Evolutionary conservation across 2,888 invertebrate genomes (phyloP), one percentile per base, ranked within the genome.

Genomic region (Apodemia hepburni): DNA sequence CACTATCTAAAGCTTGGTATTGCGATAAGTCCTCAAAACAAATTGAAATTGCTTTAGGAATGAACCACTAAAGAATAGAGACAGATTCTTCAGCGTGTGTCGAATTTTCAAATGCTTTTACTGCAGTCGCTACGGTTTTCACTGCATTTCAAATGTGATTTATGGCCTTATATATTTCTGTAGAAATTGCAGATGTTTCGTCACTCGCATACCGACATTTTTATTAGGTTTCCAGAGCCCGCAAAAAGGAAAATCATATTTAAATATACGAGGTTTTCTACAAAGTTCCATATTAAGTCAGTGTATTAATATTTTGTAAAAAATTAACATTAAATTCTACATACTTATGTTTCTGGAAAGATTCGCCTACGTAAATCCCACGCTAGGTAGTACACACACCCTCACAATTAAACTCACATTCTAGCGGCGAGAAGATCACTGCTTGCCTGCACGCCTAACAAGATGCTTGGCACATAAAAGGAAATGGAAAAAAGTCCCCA

Each of bases 91-190:
- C 72, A 76, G 75, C 82, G 83, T 84, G 85, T 79, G 79, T 75
- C 72, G 85, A 85, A 84, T 84, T 80, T 83, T 77, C 76, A 73
- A 80, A 73, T 77, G 76, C 73, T 71, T 71, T 71, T 70, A 58
- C 70, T 71, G 73, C 73, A 70, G 69, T 69, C 69, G 70, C 71
- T 69, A 65, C 70, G 70, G 70, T 71, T 74, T 75, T 72, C 72
- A 78, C 76, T 82, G 83, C 83, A 81, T 83, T 82, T 80, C 76
- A 75, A 80, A 78, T 77, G 76, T 82, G 84, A 85, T 87, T 85
- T 83, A 83, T 80, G 75, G 75, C 73, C 75, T 71, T 75, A 74
- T 76, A 79, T 77, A 79, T 79, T 79, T 75, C 71, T 70, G 76
- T 75, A 77, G 77, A 80, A 79, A 81, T 80, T 81, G 79, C 81